Evolutionary conservation across 2,113 vertebrate genomes (phyloP).

Genomic region (Hypocryptadius cinnamomeus): DNA sequence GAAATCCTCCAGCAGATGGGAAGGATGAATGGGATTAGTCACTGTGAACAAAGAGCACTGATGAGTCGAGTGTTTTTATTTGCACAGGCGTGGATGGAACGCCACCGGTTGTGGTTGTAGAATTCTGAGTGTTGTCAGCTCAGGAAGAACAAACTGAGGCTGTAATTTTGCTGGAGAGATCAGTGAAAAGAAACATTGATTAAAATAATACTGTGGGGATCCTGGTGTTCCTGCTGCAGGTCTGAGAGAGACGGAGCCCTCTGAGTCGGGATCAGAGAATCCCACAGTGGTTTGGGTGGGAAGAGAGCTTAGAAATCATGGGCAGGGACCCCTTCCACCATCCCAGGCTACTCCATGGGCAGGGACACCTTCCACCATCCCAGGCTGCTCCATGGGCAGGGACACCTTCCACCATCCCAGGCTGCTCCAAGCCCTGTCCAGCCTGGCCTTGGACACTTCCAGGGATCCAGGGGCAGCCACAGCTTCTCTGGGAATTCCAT

Average conservation of each 20-base stretch:
- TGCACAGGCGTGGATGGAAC: not conserved
- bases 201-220: not conserved
- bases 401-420: not conserved
- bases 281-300: too few species aligned
- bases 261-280: not conserved
- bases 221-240: not conserved
- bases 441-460: fast-evolving
- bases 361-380: not conserved
- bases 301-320: not conserved
- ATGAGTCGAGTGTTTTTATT: not conserved
- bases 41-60: not conserved
- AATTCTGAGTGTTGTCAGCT: not conserved
- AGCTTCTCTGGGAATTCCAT: not conserved
- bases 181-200: not conserved
- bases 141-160: not conserved
- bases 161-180: not conserved
- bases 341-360: too few species aligned
- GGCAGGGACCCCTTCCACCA: not conserved
- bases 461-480: not conserved
- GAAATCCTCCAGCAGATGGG: constrained; percentile 23
- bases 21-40: constrained; percentile 28
- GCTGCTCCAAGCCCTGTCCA: not conserved
- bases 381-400: too few species aligned
- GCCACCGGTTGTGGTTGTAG: not conserved
- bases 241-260: not conserved